Base-by-base conservation (phyloP, 2,797 vertebrate species). In the Epinephelus coioides region DNA sequence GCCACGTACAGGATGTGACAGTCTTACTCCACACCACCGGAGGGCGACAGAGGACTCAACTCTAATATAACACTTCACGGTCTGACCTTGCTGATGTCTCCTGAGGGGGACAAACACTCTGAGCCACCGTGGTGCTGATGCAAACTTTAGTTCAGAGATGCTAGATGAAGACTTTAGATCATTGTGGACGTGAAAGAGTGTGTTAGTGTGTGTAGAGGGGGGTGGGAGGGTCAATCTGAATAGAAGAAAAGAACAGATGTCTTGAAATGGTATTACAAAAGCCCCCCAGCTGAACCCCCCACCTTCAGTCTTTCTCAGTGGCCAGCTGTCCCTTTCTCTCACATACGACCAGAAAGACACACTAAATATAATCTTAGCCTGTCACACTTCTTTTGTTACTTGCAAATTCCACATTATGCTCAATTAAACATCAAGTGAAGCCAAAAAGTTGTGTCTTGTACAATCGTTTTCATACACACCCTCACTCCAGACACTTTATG, bases 201-300 rank as follows among this genome's bases (percentile, higher is more conserved):
- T 64, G 71, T 27, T 3, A 2, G 44, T 21, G 62, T 49, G 64
- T 54, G 40, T 50, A 40, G 25, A 2, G 47, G 60, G 43, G 23
- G 14, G 3, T 15, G 68, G 50, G 73, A 40, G 56, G 47, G 44
- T 40, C 3, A 25, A 74, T 82, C 18, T 86, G 23, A 88, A 78
- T 68, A 80, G 54, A 81, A 81, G 43, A 90, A 87, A 87, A 49
- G 85, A 91, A 67, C 93, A 94, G 92, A 94, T 93, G 92, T 88
- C 88, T 76, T 89, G 21, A 83, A 82, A 84, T 86, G 47, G 70
- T 69, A 71, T 74, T 7, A 88, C 82, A 92, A 92, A 79, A 68
- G 67, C 25, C 62, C 72, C 63, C 21, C 15, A 0, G 30, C 43
- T 30, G 67, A 67, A 23, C 71, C 78, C 80, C 78, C 49, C 81